phyloP scores from a whole-genome alignment of 1,140 invertebrate species.

The Heliconius melpomene region DNA sequence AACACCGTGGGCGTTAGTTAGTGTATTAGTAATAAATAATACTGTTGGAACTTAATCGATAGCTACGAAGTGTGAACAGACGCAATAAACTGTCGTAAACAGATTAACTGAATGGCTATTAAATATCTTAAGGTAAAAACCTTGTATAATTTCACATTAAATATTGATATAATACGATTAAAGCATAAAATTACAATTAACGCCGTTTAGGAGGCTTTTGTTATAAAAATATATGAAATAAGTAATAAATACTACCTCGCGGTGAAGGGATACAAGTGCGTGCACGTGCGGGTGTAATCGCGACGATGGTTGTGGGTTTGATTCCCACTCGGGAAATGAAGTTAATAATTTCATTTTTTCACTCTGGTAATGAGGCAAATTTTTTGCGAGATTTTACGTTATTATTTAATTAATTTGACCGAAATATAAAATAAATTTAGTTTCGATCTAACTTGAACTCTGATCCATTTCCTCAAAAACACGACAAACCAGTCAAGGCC shows the following conservation, averaged over 20 bases:
- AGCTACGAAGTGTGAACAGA: background rate
- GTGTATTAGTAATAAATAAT: background rate
- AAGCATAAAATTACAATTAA: constrained; percentile 1
- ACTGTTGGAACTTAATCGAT: background rate
- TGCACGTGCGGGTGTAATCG: no score
- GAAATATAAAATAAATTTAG: no score
- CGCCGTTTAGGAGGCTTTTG: background rate
- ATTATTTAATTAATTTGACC: no score
- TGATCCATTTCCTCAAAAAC: no score
- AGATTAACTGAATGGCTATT: background rate
- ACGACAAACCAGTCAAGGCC: no score
- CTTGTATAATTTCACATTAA: background rate
- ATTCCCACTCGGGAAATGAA: no score
- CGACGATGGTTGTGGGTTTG: no score
- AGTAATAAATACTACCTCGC: no score
- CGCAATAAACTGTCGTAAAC: constrained; percentile 10
- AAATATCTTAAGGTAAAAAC: background rate
- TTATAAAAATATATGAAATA: background rate
- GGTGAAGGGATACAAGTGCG: no score
- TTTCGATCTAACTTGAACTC: no score
- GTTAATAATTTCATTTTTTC: background rate
- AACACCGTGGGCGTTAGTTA: background rate
- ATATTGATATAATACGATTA: background rate
- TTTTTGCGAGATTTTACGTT: no score
- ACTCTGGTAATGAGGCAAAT: no score